A percentile compares a stretch with the other conserved stretches of the same genome.
phyloP scores from a whole-genome alignment of 2,113 vertebrate genomes.

The Pterocles gutturalis region DNA sequence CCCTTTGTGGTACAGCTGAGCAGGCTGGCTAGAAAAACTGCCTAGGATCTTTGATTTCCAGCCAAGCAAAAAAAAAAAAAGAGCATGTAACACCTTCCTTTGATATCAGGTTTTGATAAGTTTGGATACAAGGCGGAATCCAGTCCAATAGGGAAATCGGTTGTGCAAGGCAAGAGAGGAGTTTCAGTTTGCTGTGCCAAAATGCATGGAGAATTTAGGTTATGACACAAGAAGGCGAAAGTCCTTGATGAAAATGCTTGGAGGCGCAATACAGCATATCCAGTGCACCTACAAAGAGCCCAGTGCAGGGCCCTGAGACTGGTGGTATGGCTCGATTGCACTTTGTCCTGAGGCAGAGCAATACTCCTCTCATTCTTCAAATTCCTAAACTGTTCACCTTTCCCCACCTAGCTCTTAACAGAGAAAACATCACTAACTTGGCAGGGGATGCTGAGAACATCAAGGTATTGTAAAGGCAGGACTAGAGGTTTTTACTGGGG shows the following conservation, averaged over 20 bases:
- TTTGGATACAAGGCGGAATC: not conserved
- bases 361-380: not conserved
- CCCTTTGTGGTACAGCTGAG: not conserved
- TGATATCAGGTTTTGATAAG: not conserved
- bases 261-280: not conserved
- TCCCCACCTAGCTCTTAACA: not conserved
- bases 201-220: not conserved
- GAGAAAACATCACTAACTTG: not conserved
- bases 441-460: not conserved
- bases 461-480: not conserved
- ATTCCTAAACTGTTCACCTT: constrained; percentile 42
- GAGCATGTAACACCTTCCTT: not conserved
- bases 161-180: not conserved
- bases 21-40: not conserved
- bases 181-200: not conserved
- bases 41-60: not conserved
- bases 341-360: not conserved
- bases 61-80: not conserved
- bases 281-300: not conserved
- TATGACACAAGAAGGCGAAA: not conserved
- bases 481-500: not conserved
- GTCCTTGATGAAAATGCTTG: not conserved
- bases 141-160: not conserved
- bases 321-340: not conserved
- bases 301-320: not conserved